These are phyloP conservation scores for Chromis chromis DNA, from an alignment of 2,797 vertebrate species.

Conservation along the genomic window DNA sequence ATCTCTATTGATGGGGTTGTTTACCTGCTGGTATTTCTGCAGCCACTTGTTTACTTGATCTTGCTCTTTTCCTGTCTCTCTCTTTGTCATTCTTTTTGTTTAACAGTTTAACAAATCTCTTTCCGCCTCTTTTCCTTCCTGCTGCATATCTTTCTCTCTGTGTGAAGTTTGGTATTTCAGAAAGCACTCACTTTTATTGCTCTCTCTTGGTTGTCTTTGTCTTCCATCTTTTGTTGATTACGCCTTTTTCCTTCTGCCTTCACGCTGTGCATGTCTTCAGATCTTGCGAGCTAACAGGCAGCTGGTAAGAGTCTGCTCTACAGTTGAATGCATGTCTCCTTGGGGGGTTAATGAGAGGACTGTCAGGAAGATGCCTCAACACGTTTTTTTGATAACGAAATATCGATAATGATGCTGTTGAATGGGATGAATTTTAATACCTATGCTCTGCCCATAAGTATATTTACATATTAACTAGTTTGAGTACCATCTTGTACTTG, in stretches of 20 bases:
- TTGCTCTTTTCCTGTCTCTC: conserved; percentile 17
- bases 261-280: conserved; percentile 91
- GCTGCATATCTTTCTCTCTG: conserved; percentile 45
- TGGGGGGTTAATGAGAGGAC: conserved; percentile 56
- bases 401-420: conserved; percentile 10
- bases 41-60: conserved; percentile 20
- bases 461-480: background rate
- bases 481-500: background rate
- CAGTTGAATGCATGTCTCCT: conserved; percentile 67
- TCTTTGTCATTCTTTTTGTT: conserved; percentile 46
- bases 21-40: conserved; percentile 40
- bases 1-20: conserved; percentile 24
- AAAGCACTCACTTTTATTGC: conserved; percentile 57
- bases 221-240: conserved; percentile 71
- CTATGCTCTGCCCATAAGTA: background rate
- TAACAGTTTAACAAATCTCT: conserved; percentile 15
- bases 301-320: conserved; percentile 89
- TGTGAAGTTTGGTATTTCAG: conserved; percentile 49
- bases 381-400: conserved; percentile 9
- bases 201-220: conserved; percentile 58
- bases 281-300: conserved; percentile 95
- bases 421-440: background rate
- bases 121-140: conserved; percentile 18
- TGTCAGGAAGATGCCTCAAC: conserved; percentile 17
- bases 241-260: conserved; percentile 76